Percentiles rank a stretch among this genome's conserved stretches.
phyloP scores from a whole-genome alignment of 2,113 vertebrate species.

The Penelope pileata region DNA sequence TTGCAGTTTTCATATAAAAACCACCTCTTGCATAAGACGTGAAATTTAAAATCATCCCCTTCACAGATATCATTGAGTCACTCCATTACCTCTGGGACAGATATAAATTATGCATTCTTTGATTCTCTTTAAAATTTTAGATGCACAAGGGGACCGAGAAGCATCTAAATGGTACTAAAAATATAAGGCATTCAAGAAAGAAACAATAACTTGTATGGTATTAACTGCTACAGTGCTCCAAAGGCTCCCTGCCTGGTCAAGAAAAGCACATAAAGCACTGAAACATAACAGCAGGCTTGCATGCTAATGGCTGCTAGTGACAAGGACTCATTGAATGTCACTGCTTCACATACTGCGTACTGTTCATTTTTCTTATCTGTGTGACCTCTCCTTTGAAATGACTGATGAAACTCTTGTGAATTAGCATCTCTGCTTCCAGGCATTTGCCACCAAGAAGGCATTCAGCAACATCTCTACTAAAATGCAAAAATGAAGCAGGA shows the following conservation, averaged over 20 bases:
- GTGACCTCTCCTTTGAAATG: constrained; percentile 73
- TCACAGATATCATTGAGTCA: constrained; percentile 77
- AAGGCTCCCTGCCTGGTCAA: constrained; percentile 72
- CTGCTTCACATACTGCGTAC: constrained; percentile 41
- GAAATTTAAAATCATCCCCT: constrained; percentile 80
- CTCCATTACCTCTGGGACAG: constrained; percentile 78
- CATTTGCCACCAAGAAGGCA: constrained; percentile 58
- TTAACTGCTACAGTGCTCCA: constrained; percentile 48
- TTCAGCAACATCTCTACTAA: constrained; percentile 5
- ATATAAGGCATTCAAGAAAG: constrained; percentile 68
- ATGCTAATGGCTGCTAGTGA: constrained; percentile 73
- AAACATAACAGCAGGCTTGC: constrained; percentile 66
- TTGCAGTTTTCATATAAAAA: constrained; percentile 82
- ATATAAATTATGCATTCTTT: constrained; percentile 80
- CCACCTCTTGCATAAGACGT: constrained; percentile 82
- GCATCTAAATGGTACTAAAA: constrained; percentile 68
- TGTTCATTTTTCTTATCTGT: constrained; percentile 72
- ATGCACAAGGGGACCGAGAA: constrained; percentile 56
- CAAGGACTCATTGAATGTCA: constrained; percentile 79
- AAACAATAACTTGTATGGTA: constrained; percentile 70
- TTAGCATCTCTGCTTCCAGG: constrained; percentile 62
- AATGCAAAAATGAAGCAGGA: constrained; percentile 2
- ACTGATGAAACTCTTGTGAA: constrained; percentile 60
- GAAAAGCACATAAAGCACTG: constrained; percentile 56
- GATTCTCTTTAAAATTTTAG: constrained; percentile 77